phyloP scores from a whole-genome alignment of 2,113 vertebrate species.

The Oostethus manadensis region DNA sequence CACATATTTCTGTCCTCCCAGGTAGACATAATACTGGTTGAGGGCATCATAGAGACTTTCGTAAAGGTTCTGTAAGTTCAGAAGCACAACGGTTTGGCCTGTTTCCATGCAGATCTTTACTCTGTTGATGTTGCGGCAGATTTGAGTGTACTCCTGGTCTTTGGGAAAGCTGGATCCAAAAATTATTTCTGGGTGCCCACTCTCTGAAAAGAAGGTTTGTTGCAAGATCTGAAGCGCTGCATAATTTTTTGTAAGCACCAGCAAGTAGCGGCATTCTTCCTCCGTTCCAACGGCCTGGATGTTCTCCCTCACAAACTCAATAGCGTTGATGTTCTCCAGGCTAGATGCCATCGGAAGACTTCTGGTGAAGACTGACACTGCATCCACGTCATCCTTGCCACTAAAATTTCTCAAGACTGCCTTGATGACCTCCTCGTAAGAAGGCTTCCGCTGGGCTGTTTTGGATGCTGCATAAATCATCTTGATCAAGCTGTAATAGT shows the following conservation, averaged over 20 bases:
- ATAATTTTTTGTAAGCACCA: slow-evolving; percentile 89
- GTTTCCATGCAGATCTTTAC: slow-evolving; percentile 98
- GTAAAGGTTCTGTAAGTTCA: slow-evolving; percentile 93
- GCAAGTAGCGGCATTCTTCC: slow-evolving; percentile 85
- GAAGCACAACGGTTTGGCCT: slow-evolving; percentile 82
- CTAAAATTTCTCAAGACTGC: slow-evolving; percentile 91
- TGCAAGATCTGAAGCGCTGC: slow-evolving; percentile 89
- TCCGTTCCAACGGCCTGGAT: slow-evolving; percentile 69
- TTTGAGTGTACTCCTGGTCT: slow-evolving; percentile 93
- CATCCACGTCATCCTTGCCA: slow-evolving; percentile 78
- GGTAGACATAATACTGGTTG: slow-evolving; percentile 93
- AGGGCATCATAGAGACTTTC: slow-evolving; percentile 97
- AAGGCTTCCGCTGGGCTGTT: slow-evolving; percentile 61
- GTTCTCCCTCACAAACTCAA: slow-evolving; percentile 82
- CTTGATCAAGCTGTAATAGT: slow-evolving; percentile 96
- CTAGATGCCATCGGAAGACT: slow-evolving; percentile 39
- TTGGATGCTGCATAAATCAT: slow-evolving; percentile 85
- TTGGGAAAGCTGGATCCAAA: slow-evolving; percentile 94
- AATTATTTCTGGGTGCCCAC: slow-evolving; percentile 85
- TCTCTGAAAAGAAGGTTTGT: slow-evolving; percentile 73
- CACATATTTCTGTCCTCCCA: slow-evolving; percentile 93
- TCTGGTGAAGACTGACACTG: slow-evolving; percentile 76
- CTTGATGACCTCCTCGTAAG: slow-evolving; percentile 64
- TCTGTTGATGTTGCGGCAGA: slow-evolving; percentile 92
- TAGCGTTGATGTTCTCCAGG: slow-evolving; percentile 67